Base-by-base conservation (phyloP, 2,888 invertebrate species). In the Neuroscelio doddi region DNA sequence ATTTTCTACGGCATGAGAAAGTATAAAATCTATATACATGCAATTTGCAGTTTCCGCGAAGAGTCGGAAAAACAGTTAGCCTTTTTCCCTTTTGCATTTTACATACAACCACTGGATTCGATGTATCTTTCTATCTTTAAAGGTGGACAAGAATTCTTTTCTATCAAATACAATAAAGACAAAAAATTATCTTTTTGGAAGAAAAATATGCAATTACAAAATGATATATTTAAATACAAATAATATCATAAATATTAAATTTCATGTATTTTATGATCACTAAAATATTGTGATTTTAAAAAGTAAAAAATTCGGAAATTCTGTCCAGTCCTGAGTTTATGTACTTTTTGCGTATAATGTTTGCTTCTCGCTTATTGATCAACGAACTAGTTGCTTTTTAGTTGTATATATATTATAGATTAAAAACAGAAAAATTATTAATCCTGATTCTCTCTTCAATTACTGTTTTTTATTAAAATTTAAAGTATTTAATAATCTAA, bases 1-100 rank as follows among this genome's bases (percentile, higher is more conserved):
- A 47, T 66, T 73, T 72, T 74, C 56, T 64, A 75, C 75, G 78
- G 66, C 76, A 75, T 69, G 72, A 73, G 64, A 68, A 71, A 76
- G 80, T 80, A 80, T 80, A 80, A 80, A 80, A 82, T 80, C 78
- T 82, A 82, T 82, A 70, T 81, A 82, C 79, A 81, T 67, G 61
- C 64, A 69, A 58, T 73, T 71, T 34, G 64, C 73, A 64, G n/a
- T n/a, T n/a, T n/a, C n/a, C n/a, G n/a, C 66, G 74, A 71, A 67
- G 67, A 69, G 65, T 63, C 69, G 69, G 5, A 21, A 21, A 21
- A 21, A 3, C 21, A 41, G 41, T 21, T 41, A 8, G 17, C 17
- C 17, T 16, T 16, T 38, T 16, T 12, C 3, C 34, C 4, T 41
- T 41, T 41, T 41, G 16, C 24, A 41, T 24, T 41, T 41, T 21